Evolutionary conservation across 1,140 invertebrate species (phyloP).

Genomic region (Eufriesea mexicana): DNA sequence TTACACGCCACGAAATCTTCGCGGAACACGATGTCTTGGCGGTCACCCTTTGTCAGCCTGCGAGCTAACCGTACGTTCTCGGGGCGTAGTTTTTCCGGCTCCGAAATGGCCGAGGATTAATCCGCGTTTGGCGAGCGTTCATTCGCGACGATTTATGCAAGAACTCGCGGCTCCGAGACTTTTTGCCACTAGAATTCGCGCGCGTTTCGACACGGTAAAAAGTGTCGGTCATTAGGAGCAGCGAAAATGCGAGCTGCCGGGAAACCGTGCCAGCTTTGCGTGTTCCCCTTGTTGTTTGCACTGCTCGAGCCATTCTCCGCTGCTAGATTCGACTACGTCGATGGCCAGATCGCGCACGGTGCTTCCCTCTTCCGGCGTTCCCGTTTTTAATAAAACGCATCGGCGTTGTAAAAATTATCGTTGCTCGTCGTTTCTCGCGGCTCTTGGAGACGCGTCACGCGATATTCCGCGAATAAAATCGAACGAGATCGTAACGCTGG

Average conservation of each 20-base stretch:
- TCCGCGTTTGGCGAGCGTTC: conserved; percentile 44
- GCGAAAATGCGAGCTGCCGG: conserved; percentile 3
- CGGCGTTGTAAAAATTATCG: not conserved
- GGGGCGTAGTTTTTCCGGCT: not conserved
- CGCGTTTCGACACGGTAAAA: conserved; percentile 11
- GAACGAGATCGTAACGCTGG: not conserved
- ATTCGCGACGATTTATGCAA: conserved; percentile 43
- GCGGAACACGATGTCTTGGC: not conserved
- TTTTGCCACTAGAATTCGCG: conserved; percentile 1
- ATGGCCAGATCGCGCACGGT: not conserved
- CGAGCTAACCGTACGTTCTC: not conserved
- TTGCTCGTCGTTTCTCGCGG: not conserved
- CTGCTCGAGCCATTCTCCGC: not conserved
- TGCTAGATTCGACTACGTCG: not conserved
- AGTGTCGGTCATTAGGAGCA: conserved; percentile 34
- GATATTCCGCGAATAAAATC: not conserved
- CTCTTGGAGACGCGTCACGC: not conserved
- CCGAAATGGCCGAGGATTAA: conserved; percentile 51
- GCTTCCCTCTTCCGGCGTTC: not conserved
- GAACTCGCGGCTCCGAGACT: conserved; percentile 42
- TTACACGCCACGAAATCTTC: conserved; percentile 48
- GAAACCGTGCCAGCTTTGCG: conserved; percentile 10
- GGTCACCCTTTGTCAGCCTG: conserved; percentile 14
- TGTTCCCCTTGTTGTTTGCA: not conserved
- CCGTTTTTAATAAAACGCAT: not conserved